Conservation (phyloP, 2,797 vertebrate genomes). For the Danionella dracula region DNA sequence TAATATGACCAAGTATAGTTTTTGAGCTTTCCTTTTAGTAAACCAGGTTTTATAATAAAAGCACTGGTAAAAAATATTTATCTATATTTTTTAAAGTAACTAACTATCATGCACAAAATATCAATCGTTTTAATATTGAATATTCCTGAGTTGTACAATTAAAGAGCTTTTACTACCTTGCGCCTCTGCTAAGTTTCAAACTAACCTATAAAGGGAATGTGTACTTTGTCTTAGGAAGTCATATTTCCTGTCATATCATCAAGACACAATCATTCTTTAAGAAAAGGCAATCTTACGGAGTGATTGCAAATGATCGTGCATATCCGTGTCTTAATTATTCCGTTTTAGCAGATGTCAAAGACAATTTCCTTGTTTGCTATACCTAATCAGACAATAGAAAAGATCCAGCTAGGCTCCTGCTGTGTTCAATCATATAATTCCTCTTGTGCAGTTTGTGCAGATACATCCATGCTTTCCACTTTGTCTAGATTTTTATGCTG, state of each 20-base stretch:
- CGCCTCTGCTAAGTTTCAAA: too few relatives aligned
- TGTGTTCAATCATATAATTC: slow-evolving; percentile 48
- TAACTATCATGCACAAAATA: too few relatives aligned
- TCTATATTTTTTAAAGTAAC: too few relatives aligned
- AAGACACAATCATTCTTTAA: background rate
- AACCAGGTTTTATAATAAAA: too few relatives aligned
- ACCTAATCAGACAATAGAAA: slow-evolving; percentile 45
- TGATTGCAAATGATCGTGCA: slow-evolving; percentile 28
- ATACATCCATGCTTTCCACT: background rate
- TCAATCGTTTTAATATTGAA: too few relatives aligned
- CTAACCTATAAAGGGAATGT: too few relatives aligned
- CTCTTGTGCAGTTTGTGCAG: background rate
- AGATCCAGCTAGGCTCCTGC: slow-evolving; percentile 34
- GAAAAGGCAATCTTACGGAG: background rate
- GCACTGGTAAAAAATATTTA: too few relatives aligned
- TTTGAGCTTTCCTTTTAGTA: too few relatives aligned
- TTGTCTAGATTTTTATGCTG: slow-evolving; percentile 5
- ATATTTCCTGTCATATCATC: background rate
- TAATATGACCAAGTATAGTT: too few relatives aligned
- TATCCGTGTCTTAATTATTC: slow-evolving; percentile 43
- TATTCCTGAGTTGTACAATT: too few relatives aligned
- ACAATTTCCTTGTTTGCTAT: slow-evolving; percentile 41
- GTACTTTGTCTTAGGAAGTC: background rate
- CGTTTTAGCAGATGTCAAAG: slow-evolving; percentile 40
- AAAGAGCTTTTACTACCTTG: too few relatives aligned